A percentile compares a stretch with the other conserved stretches of the same genome.
phyloP scores from a whole-genome alignment of 1,140 invertebrate species.

The Apis dorsata region DNA sequence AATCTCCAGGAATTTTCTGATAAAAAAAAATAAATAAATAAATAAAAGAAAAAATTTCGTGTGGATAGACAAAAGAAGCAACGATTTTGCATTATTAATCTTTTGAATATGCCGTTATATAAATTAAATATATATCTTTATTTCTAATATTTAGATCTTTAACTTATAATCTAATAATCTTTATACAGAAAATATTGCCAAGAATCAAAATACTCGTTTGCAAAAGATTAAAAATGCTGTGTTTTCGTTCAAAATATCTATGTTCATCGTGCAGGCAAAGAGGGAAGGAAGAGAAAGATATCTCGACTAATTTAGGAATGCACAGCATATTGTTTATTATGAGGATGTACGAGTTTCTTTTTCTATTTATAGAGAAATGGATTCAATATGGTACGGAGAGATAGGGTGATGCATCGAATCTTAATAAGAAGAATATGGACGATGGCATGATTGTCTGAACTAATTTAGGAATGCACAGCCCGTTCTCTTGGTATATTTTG shows the following conservation, averaged over 20 bases:
- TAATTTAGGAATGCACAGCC: conserved; percentile 3
- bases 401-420: conserved; percentile 20
- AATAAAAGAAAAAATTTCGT: neutral
- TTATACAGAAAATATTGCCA: too few species aligned
- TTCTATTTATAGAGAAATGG: neutral
- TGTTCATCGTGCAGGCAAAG: neutral
- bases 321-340: conserved; percentile 33
- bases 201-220: too few species aligned
- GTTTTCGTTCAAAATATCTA: neutral
- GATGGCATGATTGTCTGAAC: neutral
- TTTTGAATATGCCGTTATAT: too few species aligned
- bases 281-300: conserved; percentile 6
- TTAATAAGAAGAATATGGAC: conserved; percentile 5
- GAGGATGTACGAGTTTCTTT: conserved; percentile 1
- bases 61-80: neutral
- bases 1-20: neutral
- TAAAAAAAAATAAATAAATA: neutral
- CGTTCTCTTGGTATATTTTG: neutral
- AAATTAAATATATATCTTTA: too few species aligned
- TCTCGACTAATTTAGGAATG: conserved; percentile 3
- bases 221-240: too few species aligned
- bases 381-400: neutral
- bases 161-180: too few species aligned
- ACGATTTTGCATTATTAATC: neutral
- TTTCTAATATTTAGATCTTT: too few species aligned